phyloP scores from a whole-genome alignment of 2,113 vertebrate species.

The Phasianus colchicus region DNA sequence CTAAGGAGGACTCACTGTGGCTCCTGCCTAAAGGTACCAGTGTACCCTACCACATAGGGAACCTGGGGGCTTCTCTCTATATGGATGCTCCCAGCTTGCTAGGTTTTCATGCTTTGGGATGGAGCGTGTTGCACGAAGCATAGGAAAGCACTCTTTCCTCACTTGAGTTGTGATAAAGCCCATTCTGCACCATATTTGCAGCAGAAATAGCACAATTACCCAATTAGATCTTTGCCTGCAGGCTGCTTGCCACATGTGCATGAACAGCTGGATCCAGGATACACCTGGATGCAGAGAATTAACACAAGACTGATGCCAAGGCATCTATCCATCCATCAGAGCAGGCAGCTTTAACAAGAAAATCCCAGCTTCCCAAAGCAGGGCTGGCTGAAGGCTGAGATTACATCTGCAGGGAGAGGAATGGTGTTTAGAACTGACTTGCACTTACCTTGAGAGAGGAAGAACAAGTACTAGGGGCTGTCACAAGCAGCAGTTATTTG shows the following conservation, averaged over 20 bases:
- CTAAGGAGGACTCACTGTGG: not conserved
- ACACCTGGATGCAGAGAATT: not conserved
- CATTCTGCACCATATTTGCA: not conserved
- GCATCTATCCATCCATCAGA: not conserved
- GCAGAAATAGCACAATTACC: not conserved
- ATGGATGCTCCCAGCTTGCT: not conserved
- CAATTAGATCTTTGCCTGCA: not conserved
- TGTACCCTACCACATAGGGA: not conserved
- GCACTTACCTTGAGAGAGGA: not conserved
- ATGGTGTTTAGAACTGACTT: not conserved
- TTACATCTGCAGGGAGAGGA: not conserved
- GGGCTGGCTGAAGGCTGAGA: not conserved
- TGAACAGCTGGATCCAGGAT: not conserved
- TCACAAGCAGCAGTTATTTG: not conserved
- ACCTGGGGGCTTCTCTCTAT: not conserved
- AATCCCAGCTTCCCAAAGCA: not conserved
- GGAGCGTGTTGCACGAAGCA: not conserved
- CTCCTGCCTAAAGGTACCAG: not conserved
- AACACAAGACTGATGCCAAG: not conserved
- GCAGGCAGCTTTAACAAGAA: not conserved
- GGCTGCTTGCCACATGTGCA: not conserved
- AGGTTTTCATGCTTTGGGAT: not conserved
- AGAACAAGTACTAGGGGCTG: not conserved
- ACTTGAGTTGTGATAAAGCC: not conserved
- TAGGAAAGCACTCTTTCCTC: not conserved